Conservation (phyloP, 2,888 invertebrate species). For the Euproctis similis region DNA sequence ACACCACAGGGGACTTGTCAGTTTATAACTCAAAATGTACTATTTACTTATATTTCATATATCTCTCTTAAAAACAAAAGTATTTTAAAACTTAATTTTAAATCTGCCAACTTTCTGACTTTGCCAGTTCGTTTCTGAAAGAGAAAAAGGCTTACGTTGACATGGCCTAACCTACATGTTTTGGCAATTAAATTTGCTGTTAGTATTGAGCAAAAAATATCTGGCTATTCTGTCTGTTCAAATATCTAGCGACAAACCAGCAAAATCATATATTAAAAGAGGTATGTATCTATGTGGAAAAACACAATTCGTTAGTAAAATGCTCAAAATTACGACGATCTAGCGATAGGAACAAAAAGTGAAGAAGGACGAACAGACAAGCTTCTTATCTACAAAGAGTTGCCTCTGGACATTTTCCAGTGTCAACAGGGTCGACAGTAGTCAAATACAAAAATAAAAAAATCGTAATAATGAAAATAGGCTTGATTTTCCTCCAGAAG, state of each 20-base stretch:
- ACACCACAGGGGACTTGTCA: too few species aligned
- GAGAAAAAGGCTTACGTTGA: background rate
- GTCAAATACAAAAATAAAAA: slow-evolving; percentile 3
- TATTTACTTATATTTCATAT: slow-evolving; percentile 10
- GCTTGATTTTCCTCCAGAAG: slow-evolving; percentile 1
- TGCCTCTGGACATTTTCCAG: slow-evolving; percentile 22
- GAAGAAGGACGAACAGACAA: slow-evolving; percentile 14
- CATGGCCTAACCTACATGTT: too few species aligned
- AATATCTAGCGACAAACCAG: slow-evolving; percentile 2
- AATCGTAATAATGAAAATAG: slow-evolving; percentile 17
- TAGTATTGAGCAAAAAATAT: background rate
- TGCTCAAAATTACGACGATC: slow-evolving; percentile 11
- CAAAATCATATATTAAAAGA: too few species aligned
- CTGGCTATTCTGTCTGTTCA: background rate
- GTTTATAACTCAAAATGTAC: too few species aligned
- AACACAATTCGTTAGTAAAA: slow-evolving; percentile 18
- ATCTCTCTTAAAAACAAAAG: slow-evolving; percentile 13
- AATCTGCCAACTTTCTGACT: slow-evolving; percentile 8
- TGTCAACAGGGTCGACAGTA: slow-evolving; percentile 15
- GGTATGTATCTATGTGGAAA: too few species aligned
- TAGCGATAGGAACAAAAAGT: slow-evolving; percentile 21
- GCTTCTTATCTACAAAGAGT: slow-evolving; percentile 31
- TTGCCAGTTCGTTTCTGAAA: background rate
- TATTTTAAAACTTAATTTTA: too few species aligned
- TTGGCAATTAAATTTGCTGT: background rate